Base-by-base conservation (phyloP, 2,113 vertebrate species). In the Rhineura floridana region DNA sequence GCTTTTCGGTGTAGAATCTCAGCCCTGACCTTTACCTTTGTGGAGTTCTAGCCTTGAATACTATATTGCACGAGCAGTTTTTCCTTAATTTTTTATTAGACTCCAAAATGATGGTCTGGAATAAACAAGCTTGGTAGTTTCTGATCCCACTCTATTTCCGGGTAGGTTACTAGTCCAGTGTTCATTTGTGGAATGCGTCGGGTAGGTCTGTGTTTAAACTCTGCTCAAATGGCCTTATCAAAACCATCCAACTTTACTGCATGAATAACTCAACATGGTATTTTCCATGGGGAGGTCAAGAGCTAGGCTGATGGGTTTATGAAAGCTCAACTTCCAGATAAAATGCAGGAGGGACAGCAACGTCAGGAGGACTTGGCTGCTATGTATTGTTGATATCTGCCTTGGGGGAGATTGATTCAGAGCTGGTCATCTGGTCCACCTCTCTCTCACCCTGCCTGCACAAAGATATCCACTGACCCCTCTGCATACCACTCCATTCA, bases 41-140 rank as follows among this genome's bases (percentile, higher is more conserved):
- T 1, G 6, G 48, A 76, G 9, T 75, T 39, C 2, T 33, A 48
- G 9, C 9, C 46, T 59, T 70, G 44, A 70, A 21, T 81, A 44
- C 75, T 88, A 84, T 88, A 46, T 69, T 81, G 48, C 33, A 25
- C 90, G 2, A 81, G 87, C 82, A 28, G 4, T 13, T 84, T 33
- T 30, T 19, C 19, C 25, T 19, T 4, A 4, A 63, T 75, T 77
- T n/a, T 87, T 88, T 65, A 21, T 85, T 89, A 4, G 80, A 76
- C 89, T 39, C 6, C 65, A 46, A 79, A 89, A 81, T 2, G 1
- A 80, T 87, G 59, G 55, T 81, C 4, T 25, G 86, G 10, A 90
- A 79, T 44, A n/a, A 91, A 90, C 76, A 30, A 81, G 91, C 83
- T 6, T 4, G 88, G 91, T 91, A 10, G 91, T 88, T 91, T 77